Evolutionary conservation across 1,140 invertebrate genomes (phyloP), one percentile per base, ranked within the genome.

Genomic region (Drosophila erecta): DNA sequence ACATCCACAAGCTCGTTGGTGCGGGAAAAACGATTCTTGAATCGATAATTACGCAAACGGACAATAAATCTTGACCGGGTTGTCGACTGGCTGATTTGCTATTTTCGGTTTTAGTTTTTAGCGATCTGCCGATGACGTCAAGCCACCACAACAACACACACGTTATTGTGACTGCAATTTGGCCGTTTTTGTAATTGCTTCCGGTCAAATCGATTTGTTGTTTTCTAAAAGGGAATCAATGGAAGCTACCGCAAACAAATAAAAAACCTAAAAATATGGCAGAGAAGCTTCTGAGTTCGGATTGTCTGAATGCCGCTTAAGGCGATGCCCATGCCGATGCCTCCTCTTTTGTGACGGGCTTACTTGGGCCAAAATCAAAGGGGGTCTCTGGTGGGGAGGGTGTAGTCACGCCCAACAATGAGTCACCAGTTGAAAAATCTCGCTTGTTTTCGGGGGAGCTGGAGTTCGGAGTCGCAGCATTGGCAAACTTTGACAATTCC

Each of bases 141-240:
- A 73, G 41, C 80, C 65, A 58, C 44, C 75, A 75, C 35, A 79
- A 69, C 51, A 61, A 75, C 71, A 71, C 76, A 76, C 71, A 62
- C 70, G 76, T 69, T 77, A 85, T 77, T 80, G 77, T 81, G 73
- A 66, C 58, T 74, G 81, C 81, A 86, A 85, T 85, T 85, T 87
- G 69, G 69, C 81, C 81, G 75, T 85, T 85, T 85, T 86, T 81
- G 81, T 85, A 85, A 85, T 85, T 81, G 75, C 65, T 85, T 85
- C 81, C 81, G 81, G 53, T 62, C 65, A 54, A 56, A 62, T 46
- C 40, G 57, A 59, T 59, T 54, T 70, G 53, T 57, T 69, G 50
- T 27, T 56, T 70, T 60, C 47, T 22, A 65, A 50, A 55, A 56
- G 53, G 65, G 17, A 54, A 69, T 69, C 49, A 62, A 51, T 37